Evolutionary conservation across 1,140 invertebrate genomes (phyloP), one percentile per base, ranked within the genome.

Genomic region (Thalassaphorura encarpata): DNA sequence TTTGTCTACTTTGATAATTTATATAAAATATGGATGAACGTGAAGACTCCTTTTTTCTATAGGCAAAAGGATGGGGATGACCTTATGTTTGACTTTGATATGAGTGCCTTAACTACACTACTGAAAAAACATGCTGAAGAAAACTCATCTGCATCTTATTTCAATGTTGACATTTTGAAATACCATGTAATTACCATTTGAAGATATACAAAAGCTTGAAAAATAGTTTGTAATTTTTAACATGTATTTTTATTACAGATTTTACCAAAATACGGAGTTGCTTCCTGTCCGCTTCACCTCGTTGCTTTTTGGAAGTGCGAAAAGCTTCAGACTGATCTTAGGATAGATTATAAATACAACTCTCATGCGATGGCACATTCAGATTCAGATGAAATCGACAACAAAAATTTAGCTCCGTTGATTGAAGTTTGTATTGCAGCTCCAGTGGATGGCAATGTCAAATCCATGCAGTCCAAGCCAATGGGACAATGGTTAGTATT

Each of bases 271-370:
- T 77, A 78, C 18, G 91, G 90, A 15, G 91, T 86, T 16, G 80
- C 79, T 31, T 90, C 87, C 1, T 89, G 86, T 73, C 87, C 87
- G 4, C 83, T 95, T 64, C 90, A 96, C 72, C 72, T 97, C 56
- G 91, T 95, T 5, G 82, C 89, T 27, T 95, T 96, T 73, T 97
- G 93, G 91, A 97, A 97, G 71, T 95, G 90, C 72, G 89, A 93
- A 68, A 71, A 77, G 13, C 77, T 79, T 43, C 85, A 89, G 66
- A 95, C 92, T 3, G 90, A 95, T 73, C 76, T 95, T 42, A 85
- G 89, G 63, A 76, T 97, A 45, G 92, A 97, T 75, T 97, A 95
- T 71, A 91, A 92, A 70, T 96, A 93, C 73, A 95, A 95, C 71
- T 82, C 85, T 65, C 83, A 87, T 69, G 87, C 90, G 24, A 91